A percentile compares a stretch with the other conserved stretches of the same genome.
phyloP scores from a whole-genome alignment of 1,140 invertebrate genomes.

The Orius insidiosus region DNA sequence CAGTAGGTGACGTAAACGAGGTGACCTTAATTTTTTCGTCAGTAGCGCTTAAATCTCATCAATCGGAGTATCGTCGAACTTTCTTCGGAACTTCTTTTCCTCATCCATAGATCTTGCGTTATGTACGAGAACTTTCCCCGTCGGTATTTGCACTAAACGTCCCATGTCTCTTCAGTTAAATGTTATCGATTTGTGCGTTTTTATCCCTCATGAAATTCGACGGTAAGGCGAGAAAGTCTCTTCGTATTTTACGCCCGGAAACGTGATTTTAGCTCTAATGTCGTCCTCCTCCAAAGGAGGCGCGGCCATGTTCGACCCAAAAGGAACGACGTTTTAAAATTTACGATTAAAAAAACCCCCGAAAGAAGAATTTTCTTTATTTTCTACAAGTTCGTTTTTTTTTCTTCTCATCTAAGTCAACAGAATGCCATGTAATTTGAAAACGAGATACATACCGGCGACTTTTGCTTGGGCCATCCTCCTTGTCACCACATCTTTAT shows the following conservation, averaged over 20 bases:
- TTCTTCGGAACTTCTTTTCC: too few relatives aligned
- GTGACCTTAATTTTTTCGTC: too few relatives aligned
- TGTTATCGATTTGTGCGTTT: conserved; percentile 8
- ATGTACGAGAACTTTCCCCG: too few relatives aligned
- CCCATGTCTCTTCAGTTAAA: not conserved
- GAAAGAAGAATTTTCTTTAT: not conserved
- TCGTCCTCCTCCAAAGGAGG: conserved; percentile 16
- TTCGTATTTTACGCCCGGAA: not conserved
- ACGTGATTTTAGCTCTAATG: conserved; percentile 11
- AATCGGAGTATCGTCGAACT: too few relatives aligned
- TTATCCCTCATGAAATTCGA: not conserved
- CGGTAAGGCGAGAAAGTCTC: not conserved
- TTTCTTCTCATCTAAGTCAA: conserved; percentile 4
- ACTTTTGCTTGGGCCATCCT: conserved; percentile 90
- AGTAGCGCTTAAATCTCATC: too few relatives aligned
- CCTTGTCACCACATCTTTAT: conserved; percentile 73
- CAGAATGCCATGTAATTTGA: conserved; percentile 83
- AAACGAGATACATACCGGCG: conserved; percentile 86
- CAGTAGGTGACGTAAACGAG: too few relatives aligned
- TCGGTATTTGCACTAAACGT: too few relatives aligned
- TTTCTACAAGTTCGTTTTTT: too few relatives aligned
- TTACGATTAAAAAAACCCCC: conserved; percentile 4
- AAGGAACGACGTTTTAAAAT: not conserved
- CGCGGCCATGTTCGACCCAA: conserved; percentile 19
- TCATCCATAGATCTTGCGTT: too few relatives aligned